Evolutionary conservation across 2,888 invertebrate species (phyloP), one percentile per base, ranked within the genome.

Genomic region (Eupeodes latifasciatus): DNA sequence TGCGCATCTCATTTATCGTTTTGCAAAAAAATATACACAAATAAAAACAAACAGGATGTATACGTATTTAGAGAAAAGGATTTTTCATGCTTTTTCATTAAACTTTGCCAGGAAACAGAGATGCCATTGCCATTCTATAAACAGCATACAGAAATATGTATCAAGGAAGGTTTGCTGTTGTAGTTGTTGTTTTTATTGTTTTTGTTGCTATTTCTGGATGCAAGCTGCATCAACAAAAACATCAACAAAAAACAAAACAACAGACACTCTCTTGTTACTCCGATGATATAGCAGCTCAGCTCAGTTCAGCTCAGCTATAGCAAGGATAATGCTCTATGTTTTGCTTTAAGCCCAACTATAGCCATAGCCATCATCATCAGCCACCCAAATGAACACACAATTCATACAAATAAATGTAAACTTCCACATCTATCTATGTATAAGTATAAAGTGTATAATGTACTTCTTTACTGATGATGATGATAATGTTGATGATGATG

Each of bases 81-180:
- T 75, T 78, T 78, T 74, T 57, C 82, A 72, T 86, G 82, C 27
- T 83, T 86, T 82, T 86, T 86, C 79, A 71, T 79, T 86, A 64
- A 78, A 82, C 55, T 82, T 67, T 69, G 55, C 72, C 66, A 5
- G 14, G 40, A 47, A 55, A 36, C 47, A 71, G 71, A 36, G 27
- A 77, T 82, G 62, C 82, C 57, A 72, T 72, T 49, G 36, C 36
- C 36, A 36, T 59, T 53, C 0, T 36, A 19, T 27, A 66, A 66
- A 55, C 55, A 55, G 36, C 36, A 36, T 36, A 36, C 4, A 71
- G 40, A 55, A 53, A 44, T 44, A 55, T 69, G 16, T 36, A 51
- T 16, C 47, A 36, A 12, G 19, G 16, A 55, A 4, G 19, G 19
- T 53, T 67, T 75, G 61, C 69, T 79, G 4, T n/a, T 61, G 61